Percentiles rank a stretch among this genome's conserved stretches.
These are phyloP conservation scores for Microchrysa polita DNA, from an alignment of 2,888 invertebrate genomes.

Conservation along the genomic window DNA sequence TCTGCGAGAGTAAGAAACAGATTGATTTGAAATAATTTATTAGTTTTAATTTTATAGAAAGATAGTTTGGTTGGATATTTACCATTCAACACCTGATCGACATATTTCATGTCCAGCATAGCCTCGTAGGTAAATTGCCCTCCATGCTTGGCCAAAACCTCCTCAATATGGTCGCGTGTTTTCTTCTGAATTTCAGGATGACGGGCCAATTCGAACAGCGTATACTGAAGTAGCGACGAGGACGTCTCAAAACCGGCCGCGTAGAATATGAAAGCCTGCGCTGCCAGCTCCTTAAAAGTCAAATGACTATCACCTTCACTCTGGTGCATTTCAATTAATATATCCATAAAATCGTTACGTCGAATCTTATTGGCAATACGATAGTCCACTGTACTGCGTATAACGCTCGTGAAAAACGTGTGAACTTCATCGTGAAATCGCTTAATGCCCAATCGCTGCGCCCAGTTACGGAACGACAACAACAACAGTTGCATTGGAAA, in stretches of 20 bases:
- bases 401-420: conserved; percentile 57
- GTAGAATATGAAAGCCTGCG: conserved; percentile 57
- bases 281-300: conserved; percentile 49
- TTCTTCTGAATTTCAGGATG: conserved; percentile 56
- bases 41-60: not conserved
- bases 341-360: conserved; percentile 67
- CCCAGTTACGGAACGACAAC: not conserved
- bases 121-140: conserved; percentile 57
- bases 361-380: conserved; percentile 59
- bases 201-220: conserved; percentile 56
- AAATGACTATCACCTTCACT: not conserved
- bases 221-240: conserved; percentile 56
- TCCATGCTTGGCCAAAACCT: conserved; percentile 52
- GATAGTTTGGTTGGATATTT: conserved; percentile 25
- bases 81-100: conserved; percentile 59
- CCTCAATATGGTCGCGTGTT: conserved; percentile 55
- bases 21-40: not conserved
- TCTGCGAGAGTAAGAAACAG: conserved; percentile 18
- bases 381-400: conserved; percentile 61
- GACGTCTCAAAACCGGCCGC: conserved; percentile 60
- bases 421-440: conserved; percentile 54
- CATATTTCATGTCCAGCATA: conserved; percentile 57
- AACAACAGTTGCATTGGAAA: conserved; percentile 1
- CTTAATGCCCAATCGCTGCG: conserved; percentile 48
- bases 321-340: conserved; percentile 65